Conservation (phyloP, 1,140 invertebrate species). For the Myzus persicae region DNA sequence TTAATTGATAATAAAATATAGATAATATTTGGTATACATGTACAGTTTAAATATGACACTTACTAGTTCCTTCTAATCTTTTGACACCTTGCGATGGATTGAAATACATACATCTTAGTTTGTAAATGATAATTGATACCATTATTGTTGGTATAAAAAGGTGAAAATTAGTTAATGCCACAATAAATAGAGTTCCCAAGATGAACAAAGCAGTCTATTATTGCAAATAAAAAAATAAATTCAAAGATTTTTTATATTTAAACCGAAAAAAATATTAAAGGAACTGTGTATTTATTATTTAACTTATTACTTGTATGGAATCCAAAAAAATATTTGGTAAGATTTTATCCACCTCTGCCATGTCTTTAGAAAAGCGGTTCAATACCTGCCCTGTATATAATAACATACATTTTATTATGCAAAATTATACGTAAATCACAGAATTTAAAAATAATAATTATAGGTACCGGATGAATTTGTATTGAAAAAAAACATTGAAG, state of each 20-base stretch:
- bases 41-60: slow-evolving; percentile 61
- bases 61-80: slow-evolving; percentile 72
- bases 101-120: slow-evolving; percentile 70
- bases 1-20: not conserved
- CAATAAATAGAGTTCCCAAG: slow-evolving; percentile 66
- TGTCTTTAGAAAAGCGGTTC: slow-evolving; percentile 80
- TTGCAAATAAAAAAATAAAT: slow-evolving; percentile 63
- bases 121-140: slow-evolving; percentile 68
- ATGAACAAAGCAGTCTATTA: slow-evolving; percentile 71
- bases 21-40: not conserved
- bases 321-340: slow-evolving; percentile 83
- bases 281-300: no score
- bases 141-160: slow-evolving; percentile 67
- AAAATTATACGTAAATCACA: not conserved
- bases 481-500: not conserved
- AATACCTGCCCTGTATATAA: slow-evolving; percentile 71
- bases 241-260: no score
- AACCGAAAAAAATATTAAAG: no score
- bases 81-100: slow-evolving; percentile 73
- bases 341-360: slow-evolving; percentile 84
- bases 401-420: not conserved
- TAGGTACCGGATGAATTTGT: slow-evolving; percentile 2
- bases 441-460: no score
- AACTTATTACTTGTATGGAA: slow-evolving; percentile 69
- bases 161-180: slow-evolving; percentile 60